Percentiles rank a stretch among this genome's conserved stretches.
phyloP scores from a whole-genome alignment of 2,888 invertebrate species.

The Melipona bicolor region DNA sequence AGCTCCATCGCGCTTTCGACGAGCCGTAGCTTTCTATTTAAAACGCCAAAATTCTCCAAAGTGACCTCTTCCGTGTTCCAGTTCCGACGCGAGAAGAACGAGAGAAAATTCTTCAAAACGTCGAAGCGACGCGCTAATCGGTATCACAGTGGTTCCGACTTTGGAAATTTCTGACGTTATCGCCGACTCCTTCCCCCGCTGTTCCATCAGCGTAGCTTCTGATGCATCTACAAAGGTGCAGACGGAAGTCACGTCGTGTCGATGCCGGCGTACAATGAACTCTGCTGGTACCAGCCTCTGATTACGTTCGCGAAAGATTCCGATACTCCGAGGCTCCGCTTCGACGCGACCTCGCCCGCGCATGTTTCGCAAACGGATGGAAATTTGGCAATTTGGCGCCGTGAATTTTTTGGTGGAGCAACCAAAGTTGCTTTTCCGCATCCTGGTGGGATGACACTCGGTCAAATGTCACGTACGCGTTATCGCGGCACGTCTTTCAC shows the following conservation, averaged over 20 bases:
- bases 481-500: no score
- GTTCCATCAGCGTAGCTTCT: slow-evolving; percentile 43
- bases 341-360: not conserved
- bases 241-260: slow-evolving; percentile 63
- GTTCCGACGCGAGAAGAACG: no score
- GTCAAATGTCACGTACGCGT: no score
- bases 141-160: slow-evolving; percentile 36
- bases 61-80: no score
- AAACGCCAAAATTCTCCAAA: not conserved
- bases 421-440: no score
- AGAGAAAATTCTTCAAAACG: no score
- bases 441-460: no score
- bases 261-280: slow-evolving; percentile 51
- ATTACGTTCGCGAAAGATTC: slow-evolving; percentile 40
- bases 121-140: not conserved
- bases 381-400: no score
- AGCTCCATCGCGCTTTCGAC: slow-evolving; percentile 17
- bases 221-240: slow-evolving; percentile 53
- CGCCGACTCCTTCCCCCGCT: slow-evolving; percentile 30
- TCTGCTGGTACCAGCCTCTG: slow-evolving; percentile 52
- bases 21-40: not conserved
- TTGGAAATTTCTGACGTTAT: slow-evolving; percentile 62
- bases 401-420: no score
- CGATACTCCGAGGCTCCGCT: not conserved
- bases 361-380: not conserved